Percentiles rank a stretch among this genome's conserved stretches.
Evolutionary conservation across 2,888 invertebrate species (phyloP).

Genomic region (Dilophus febrilis): DNA sequence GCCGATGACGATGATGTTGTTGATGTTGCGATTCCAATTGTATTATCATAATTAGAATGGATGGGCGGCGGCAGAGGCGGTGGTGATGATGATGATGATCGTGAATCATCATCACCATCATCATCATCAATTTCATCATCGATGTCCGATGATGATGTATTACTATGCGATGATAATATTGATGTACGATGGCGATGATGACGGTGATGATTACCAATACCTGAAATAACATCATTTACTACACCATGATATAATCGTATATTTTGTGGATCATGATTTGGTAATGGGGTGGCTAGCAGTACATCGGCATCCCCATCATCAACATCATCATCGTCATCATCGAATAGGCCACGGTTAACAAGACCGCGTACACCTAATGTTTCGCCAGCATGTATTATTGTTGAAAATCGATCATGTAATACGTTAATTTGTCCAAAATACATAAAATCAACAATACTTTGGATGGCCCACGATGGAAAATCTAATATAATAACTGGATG

Average conservation of each 20-base stretch:
- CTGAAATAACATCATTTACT: too few relatives aligned
- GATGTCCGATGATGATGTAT: neutral
- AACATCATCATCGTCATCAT: conserved; percentile 25
- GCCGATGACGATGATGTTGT: conserved; percentile 22
- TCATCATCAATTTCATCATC: conserved; percentile 15
- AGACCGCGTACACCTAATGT: conserved; percentile 69
- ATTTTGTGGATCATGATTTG: conserved; percentile 21
- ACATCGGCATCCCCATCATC: too few relatives aligned
- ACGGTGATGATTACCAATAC: too few relatives aligned
- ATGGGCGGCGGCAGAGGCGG: conserved; percentile 26
- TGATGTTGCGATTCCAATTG: neutral
- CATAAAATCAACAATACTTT: conserved; percentile 84
- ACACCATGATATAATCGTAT: too few relatives aligned
- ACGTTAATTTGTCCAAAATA: conserved; percentile 86
- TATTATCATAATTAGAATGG: conserved; percentile 24
- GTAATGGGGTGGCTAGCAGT: too few relatives aligned
- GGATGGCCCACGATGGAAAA: conserved; percentile 75
- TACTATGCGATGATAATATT: too few relatives aligned
- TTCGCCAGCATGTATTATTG: conserved; percentile 74
- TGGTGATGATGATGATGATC: conserved; percentile 20
- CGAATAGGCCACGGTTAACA: conserved; percentile 43
- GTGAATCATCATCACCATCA: conserved; percentile 19
- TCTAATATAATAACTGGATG: conserved; percentile 85
- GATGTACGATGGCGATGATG: too few relatives aligned
- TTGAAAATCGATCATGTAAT: conserved; percentile 65